Percentiles rank a stretch among this genome's conserved stretches.
These are phyloP conservation scores for Amphimallon solstitiale DNA, from an alignment of 2,888 invertebrate genomes.

Conservation along the genomic window DNA sequence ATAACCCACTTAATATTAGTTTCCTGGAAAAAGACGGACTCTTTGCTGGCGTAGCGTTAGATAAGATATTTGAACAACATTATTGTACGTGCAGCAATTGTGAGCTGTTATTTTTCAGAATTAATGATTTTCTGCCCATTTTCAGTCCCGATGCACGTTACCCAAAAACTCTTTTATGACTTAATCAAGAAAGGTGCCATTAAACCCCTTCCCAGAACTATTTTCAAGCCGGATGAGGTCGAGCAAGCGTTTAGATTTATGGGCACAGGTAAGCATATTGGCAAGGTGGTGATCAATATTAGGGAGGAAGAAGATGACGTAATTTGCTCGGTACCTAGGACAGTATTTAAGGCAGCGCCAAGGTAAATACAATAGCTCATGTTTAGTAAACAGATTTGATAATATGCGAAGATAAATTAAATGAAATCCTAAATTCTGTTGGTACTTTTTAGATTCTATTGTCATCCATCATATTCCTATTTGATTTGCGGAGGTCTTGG, in stretches of 20 bases:
- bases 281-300: slow-evolving; percentile 71
- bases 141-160: background rate
- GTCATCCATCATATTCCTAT: slow-evolving; percentile 18
- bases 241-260: slow-evolving; percentile 78
- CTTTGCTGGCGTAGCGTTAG: slow-evolving; percentile 80
- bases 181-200: slow-evolving; percentile 68
- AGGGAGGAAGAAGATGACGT: slow-evolving; percentile 47
- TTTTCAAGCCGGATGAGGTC: slow-evolving; percentile 73
- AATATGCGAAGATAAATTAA: too few species aligned
- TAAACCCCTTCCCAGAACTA: slow-evolving; percentile 72
- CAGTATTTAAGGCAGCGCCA: slow-evolving; percentile 27
- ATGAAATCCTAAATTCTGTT: too few species aligned
- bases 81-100: too few species aligned
- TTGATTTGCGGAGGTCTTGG: slow-evolving; percentile 69
- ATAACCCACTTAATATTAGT: slow-evolving; percentile 72
- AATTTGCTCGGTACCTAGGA: background rate
- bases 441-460: slow-evolving; percentile 45
- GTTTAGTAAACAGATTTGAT: too few species aligned
- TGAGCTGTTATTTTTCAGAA: too few species aligned
- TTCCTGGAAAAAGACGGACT: slow-evolving; percentile 63
- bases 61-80: too few species aligned
- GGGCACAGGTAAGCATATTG: slow-evolving; percentile 81
- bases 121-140: too few species aligned
- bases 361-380: background rate
- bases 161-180: background rate